Base-by-base conservation (phyloP, 1,140 invertebrate species). In the Myzus persicae region DNA sequence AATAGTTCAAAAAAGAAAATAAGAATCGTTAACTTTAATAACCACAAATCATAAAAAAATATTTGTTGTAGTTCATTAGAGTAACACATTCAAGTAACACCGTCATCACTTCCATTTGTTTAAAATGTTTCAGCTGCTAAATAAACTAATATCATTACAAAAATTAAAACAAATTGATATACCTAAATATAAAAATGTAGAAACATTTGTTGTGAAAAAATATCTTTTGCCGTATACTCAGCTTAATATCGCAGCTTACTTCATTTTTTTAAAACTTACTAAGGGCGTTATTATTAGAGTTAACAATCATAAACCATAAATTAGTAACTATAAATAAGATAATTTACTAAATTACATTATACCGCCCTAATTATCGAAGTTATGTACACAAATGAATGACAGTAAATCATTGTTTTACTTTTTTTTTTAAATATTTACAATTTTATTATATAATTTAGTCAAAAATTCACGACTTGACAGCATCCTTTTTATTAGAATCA, bases 401-500 rank as follows among this genome's bases (percentile, higher is more conserved):
- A 92, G 24, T 44, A 44, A 81, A 81, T 82, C 67, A 91, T 91
- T 88, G 42, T 84, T 84, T n/a, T 76, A 84, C 24, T 82, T 82
- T 51, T 82, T 51, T 81, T 48, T 92, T 48, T 20, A 7, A 46
- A 85, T 38, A 85, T 93, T 85, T 93, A 93, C 81, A 93, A 4
- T 38, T 81, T 36, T 48, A 26, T 92, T 31, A 42, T 92, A 36
- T 82, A 76, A 31, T 92, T 51, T 38, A 22, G 76, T 36, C 46
- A 51, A 38, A 48, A 42, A 42, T 84, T 93, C 91, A 93, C 76
- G 91, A 93, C 40, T 93, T 93, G 22, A 93, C 91, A n/a, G 81
- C 8, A 22, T 93, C 91, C 84, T 93, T 93, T 93, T 93, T 93
- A 85, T 93, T 93, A 85, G 91, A 93, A 51, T 93, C 91, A 85